Base-by-base conservation (phyloP, 2,113 vertebrate genomes). In the Carassius gibelio region DNA sequence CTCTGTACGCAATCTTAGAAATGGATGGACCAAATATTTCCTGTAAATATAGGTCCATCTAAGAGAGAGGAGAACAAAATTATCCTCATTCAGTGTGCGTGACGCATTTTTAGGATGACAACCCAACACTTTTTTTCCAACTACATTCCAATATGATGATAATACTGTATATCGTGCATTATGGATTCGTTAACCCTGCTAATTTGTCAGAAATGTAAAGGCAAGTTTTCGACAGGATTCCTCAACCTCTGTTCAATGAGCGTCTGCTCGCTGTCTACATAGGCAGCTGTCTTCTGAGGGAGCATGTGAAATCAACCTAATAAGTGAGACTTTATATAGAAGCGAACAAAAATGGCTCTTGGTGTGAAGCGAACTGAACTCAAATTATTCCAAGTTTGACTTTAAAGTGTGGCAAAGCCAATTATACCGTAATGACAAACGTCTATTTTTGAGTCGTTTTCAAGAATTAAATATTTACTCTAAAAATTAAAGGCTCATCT, bases 151-250 rank as follows among this genome's bases (percentile, higher is more conserved):
- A 15, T 15, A 52, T 15, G 4, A 14, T 15, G 50, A 52, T 52
- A 52, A 52, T 52, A 52, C 50, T 1, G 50, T 5, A 55, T 55
- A 52, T 14, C 50, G 13, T 50, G 9, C 30, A 30, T 30, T 30
- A 30, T 30, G 81, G 59, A 48, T 68, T 19, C 8, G 38, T 61
- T 86, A 80, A 79, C 78, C 78, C 71, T 38, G 75, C 61, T 78
- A 72, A 83, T 79, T 62, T 87, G 78, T 75, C 76, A 75, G 9
- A 81, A 66, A 81, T 62, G 59, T 87, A 77, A 81, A 57, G 77
- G 48, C 30, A 66, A 21, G 55, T 59, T 81, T 61, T 48, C 5
- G 1, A 45, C 8, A 75, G 26, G 45, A 23, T 75, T 52, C 57
- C 57, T 59, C 57, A 8, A 59, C 57, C 57, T 21, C 55, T 57